A percentile compares a stretch with the other conserved stretches of the same genome.
Conservation (phyloP, 1,140 invertebrate species). For the Hestina assimilis region DNA sequence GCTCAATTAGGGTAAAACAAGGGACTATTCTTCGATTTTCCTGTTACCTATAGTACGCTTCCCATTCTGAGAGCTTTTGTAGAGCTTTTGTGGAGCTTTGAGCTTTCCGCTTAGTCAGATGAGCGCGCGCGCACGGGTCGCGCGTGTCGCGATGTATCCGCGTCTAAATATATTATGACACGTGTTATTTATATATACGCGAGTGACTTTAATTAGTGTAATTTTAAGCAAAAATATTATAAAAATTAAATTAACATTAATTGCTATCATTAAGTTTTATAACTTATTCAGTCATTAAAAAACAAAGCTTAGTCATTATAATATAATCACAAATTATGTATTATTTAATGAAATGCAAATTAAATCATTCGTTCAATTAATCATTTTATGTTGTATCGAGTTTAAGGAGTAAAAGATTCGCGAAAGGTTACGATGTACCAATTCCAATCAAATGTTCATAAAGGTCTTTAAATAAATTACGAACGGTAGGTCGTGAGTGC, state of each 20-base stretch:
- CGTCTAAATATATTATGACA: constrained; percentile 38
- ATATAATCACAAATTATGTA: neutral
- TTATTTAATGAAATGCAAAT: no score
- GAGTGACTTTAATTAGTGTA: constrained; percentile 20
- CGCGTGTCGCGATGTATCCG: constrained; percentile 42
- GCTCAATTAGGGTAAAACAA: constrained; percentile 24
- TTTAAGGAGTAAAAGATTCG: constrained; percentile 1
- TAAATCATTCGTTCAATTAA: no score
- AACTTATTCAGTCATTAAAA: neutral
- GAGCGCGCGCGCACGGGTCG: constrained; percentile 59
- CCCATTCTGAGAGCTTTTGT: constrained; percentile 20
- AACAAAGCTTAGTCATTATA: neutral
- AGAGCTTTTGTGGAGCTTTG: constrained; percentile 45
- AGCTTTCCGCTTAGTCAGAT: constrained; percentile 56
- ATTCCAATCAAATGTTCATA: constrained; percentile 28
- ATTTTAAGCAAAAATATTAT: neutral
- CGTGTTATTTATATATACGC: constrained; percentile 15
- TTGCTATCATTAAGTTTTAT: no score
- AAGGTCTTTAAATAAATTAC: constrained; percentile 44
- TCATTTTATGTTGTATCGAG: no score
- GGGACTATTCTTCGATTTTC: constrained; percentile 25
- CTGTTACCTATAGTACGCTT: constrained; percentile 21
- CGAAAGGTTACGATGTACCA: constrained; percentile 10
- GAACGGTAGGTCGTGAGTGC: constrained; percentile 39
- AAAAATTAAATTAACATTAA: no score